phyloP scores from a whole-genome alignment of 2,797 vertebrate species.

The Catharus ustulatus region DNA sequence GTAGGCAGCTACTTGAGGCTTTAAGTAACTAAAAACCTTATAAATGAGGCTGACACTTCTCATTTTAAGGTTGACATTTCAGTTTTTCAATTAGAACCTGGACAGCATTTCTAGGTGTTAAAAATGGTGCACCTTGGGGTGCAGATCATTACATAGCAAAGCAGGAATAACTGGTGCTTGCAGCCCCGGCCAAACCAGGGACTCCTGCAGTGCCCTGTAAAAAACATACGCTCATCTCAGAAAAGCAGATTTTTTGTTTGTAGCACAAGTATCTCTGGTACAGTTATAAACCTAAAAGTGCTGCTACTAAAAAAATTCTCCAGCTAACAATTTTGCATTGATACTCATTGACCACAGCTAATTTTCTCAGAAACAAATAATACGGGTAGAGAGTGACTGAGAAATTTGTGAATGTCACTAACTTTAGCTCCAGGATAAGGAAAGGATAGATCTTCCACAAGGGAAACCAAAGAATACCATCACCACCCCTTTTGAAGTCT shows the following conservation, averaged over 20 bases:
- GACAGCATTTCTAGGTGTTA: not conserved
- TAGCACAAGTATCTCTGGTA: not conserved
- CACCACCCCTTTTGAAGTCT: not conserved
- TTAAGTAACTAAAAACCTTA: not conserved
- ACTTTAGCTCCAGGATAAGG: not conserved
- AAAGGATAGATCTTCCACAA: not conserved
- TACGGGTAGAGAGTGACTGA: not conserved
- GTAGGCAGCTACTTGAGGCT: not conserved
- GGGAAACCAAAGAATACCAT: not conserved
- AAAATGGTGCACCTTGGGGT: not conserved
- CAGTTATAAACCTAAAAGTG: not conserved
- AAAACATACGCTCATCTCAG: not conserved
- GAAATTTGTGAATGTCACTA: not conserved
- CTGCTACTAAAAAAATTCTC: not conserved
- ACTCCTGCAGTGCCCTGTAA: not conserved
- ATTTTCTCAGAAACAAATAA: not conserved
- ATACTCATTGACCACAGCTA: not conserved
- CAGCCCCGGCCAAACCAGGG: not conserved
- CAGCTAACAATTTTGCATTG: not conserved
- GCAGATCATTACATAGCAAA: not conserved
- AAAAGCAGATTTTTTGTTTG: not conserved
- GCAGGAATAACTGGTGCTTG: not conserved
- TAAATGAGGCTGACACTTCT: not conserved
- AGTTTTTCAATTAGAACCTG: not conserved
- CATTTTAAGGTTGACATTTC: not conserved